phyloP scores from a whole-genome alignment of 92 coral and sea anemone species.

The Hydrozoanthus gracilis region DNA sequence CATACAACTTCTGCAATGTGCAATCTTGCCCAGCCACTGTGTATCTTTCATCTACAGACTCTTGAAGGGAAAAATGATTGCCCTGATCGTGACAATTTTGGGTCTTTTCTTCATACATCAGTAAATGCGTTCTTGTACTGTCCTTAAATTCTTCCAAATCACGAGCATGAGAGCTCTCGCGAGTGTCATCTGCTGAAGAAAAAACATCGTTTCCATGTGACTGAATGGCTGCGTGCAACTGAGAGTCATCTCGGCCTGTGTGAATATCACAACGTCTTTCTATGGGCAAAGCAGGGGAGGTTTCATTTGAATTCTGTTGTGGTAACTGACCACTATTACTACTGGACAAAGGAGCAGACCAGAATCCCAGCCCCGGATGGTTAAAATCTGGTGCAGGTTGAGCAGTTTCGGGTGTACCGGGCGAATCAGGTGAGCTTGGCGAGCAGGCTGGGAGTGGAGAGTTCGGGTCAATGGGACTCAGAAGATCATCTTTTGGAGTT shows the following conservation, averaged over 20 bases:
- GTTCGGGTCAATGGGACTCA: constrained; percentile 25
- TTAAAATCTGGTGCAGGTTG: constrained; percentile 78
- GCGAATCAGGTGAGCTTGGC: constrained; percentile 49
- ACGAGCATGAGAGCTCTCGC: not conserved
- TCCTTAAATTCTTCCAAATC: not conserved
- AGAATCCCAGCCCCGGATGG: constrained; percentile 73
- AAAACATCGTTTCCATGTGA: not conserved
- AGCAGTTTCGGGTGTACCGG: constrained; percentile 88
- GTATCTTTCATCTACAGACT: not conserved
- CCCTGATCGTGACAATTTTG: not conserved
- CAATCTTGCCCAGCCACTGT: not conserved
- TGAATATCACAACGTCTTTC: constrained; percentile 10
- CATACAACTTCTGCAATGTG: not conserved
- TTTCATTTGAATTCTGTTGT: not conserved
- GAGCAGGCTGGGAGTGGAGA: constrained; percentile 27
- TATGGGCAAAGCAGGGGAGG: not conserved
- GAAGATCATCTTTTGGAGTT: constrained; percentile 21
- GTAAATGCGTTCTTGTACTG: not conserved
- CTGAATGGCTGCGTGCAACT: not conserved
- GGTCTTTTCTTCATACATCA: not conserved
- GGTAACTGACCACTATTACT: constrained; percentile 8
- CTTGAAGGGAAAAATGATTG: not conserved
- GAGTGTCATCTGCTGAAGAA: not conserved
- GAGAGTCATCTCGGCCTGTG: not conserved
- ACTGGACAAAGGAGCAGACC: constrained; percentile 39